Base-by-base conservation (phyloP, 2,113 vertebrate species). In the Micromys minutus region DNA sequence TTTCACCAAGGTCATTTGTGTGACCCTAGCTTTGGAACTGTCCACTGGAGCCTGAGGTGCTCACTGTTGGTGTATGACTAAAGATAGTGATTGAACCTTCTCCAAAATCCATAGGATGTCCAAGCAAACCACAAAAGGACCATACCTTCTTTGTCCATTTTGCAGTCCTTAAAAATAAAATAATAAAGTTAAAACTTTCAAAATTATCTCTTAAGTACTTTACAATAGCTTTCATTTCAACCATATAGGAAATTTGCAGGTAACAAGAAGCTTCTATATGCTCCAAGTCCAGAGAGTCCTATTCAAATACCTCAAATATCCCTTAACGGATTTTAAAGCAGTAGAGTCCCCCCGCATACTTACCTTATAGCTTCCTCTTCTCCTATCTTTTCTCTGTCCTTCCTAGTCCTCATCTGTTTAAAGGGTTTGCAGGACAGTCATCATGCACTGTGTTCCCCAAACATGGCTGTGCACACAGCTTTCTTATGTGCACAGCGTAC, bases 281-380 rank as follows among this genome's bases (percentile, higher is more conserved):
- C n/a, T 72, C 47, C 69, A 55, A 36, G 61, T n/a, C 42, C 31
- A 24, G 59, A 57, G 34, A 71, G 36, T 24, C 26, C 39, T 15
- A 29, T 61, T 75, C 22, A 47, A 19, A 52, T 31, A 65, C 50
- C 19, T 45, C 84, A 93, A 7, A 21, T 26, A 16, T 24, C 16
- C 26, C 16, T 12, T 42, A 22, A 7, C 34, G 67, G 0, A 3
- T 11, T 21, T 31, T 22, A 26, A 0, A 75, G 42, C 29, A 55
- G 39, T 67, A 93, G 16, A 6, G 2, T 15, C 29, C 1, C 7
- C 0, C 5, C 47, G 69, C 5, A 1, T 4, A 9, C 0, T 4
- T 34, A 9, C 4, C 22, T 79, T 3, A 4, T 12, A 1, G 7
- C 7, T 0, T 26, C 13, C 52, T n/a, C 0, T 17, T 7, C 2